phyloP scores from a whole-genome alignment of 92 coral and sea anemone genomes.

The Epizoanthus rinbou region DNA sequence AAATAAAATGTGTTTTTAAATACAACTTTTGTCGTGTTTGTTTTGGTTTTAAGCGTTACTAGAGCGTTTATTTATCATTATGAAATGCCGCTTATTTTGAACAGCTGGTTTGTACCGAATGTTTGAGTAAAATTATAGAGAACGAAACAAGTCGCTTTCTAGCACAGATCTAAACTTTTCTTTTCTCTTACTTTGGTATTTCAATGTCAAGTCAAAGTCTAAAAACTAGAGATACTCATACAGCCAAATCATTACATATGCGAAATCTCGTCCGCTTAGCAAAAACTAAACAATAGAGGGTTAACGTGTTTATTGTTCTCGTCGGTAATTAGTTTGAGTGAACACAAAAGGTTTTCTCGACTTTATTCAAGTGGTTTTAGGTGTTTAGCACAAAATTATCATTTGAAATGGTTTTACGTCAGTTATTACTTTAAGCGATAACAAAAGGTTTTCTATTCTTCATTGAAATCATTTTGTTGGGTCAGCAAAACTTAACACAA shows the following conservation, averaged over 20 bases:
- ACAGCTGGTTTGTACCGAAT: slow-evolving; percentile 1
- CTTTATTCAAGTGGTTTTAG: background rate
- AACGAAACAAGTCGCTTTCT: background rate
- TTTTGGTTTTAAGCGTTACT: background rate
- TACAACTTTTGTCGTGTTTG: background rate
- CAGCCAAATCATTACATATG: background rate
- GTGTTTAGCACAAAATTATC: slow-evolving; percentile 3
- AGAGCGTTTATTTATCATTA: background rate
- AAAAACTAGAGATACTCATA: no score
- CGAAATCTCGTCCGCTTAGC: slow-evolving; percentile 6
- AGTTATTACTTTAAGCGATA: no score
- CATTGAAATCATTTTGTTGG: no score
- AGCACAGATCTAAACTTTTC: background rate
- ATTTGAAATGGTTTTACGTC: no score
- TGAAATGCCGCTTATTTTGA: slow-evolving; percentile 1
- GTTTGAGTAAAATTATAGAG: background rate
- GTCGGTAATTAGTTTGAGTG: slow-evolving; percentile 2
- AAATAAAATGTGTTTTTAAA: slow-evolving; percentile 1
- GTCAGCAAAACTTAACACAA: no score
- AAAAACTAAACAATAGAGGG: slow-evolving; percentile 1
- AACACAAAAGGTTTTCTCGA: background rate
- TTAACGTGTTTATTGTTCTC: background rate
- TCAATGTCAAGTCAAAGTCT: background rate
- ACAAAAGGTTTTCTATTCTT: no score
- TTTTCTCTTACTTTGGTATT: background rate